Conservation (phyloP, 2,113 vertebrate genomes). For the Urocitellus parryii region DNA sequence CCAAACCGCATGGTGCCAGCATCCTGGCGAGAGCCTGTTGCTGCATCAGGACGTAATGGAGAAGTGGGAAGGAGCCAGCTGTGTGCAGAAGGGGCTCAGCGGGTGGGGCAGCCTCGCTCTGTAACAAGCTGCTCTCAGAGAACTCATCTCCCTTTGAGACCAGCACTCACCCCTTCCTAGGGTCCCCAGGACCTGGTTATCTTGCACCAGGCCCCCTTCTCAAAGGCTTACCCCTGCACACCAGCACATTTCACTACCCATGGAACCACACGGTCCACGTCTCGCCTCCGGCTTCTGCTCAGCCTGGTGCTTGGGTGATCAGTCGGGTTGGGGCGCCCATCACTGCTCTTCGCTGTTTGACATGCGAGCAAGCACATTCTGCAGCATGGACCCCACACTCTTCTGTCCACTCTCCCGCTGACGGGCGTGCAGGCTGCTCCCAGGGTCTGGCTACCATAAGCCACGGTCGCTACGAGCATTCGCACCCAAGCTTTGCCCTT, state of each 20-base stretch:
- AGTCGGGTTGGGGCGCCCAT: not conserved
- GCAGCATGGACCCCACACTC: not conserved
- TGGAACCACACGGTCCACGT: not conserved
- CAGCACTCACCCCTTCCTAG: not conserved
- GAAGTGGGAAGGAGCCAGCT: not conserved
- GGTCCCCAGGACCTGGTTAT: not conserved
- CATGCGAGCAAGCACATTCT: not conserved
- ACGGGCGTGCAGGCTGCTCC: not conserved
- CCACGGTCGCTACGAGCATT: not conserved
- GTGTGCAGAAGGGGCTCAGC: not conserved
- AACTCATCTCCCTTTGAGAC: not conserved
- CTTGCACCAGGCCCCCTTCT: not conserved
- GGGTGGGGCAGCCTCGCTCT: not conserved
- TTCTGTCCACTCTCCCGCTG: not conserved
- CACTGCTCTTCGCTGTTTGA: not conserved
- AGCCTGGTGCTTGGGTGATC: too few species aligned
- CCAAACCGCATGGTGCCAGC: not conserved
- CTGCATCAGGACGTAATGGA: not conserved
- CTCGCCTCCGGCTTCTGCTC: too few species aligned
- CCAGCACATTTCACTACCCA: not conserved
- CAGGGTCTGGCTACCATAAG: not conserved
- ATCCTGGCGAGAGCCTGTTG: not conserved
- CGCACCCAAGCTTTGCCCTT: not conserved
- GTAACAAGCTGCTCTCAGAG: not conserved
- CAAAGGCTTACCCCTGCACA: not conserved